A percentile compares a stretch with the other conserved stretches of the same genome.
phyloP scores from a whole-genome alignment of 2,797 vertebrate species.

The Takifugu rubripes region DNA sequence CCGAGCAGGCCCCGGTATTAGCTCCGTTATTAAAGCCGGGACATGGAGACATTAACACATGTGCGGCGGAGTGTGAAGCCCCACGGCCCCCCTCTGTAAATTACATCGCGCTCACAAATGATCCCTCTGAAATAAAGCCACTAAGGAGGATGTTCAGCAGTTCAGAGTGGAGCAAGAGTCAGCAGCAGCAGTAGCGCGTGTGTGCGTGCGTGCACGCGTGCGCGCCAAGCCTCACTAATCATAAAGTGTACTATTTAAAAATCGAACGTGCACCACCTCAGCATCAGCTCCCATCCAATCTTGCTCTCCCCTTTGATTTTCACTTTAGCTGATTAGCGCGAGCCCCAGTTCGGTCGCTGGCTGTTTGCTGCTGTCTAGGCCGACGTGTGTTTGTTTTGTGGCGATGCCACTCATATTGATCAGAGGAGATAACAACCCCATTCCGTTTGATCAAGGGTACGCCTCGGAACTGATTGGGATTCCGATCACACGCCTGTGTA shows the following conservation, averaged over 20 bases:
- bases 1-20: constrained; percentile 42
- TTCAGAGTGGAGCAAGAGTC: not conserved
- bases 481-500: constrained; percentile 13
- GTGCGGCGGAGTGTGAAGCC: constrained; percentile 62
- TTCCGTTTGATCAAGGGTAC: constrained; percentile 35
- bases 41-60: constrained; percentile 62
- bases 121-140: constrained; percentile 54
- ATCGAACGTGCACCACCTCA: not conserved
- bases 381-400: constrained; percentile 44
- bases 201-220: not conserved
- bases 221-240: constrained; percentile 10
- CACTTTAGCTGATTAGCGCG: constrained; percentile 22
- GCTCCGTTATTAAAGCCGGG: constrained; percentile 56
- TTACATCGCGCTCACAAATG: constrained; percentile 61
- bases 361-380: constrained; percentile 37
- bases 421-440: constrained; percentile 25
- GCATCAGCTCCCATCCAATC: constrained; percentile 17
- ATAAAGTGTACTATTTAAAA: constrained; percentile 4
- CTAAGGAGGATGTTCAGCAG: constrained; percentile 23
- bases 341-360: constrained; percentile 4
- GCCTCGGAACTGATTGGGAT: constrained; percentile 12
- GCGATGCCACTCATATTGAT: constrained; percentile 44
- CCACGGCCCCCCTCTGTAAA: constrained; percentile 56
- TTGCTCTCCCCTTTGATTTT: constrained; percentile 22
- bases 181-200: constrained; percentile 2